A percentile compares a stretch with the other conserved stretches of the same genome.
These are phyloP conservation scores for Oxygymnocypris stewartii DNA, from an alignment of 2,113 vertebrate genomes.

Conservation along the genomic window DNA sequence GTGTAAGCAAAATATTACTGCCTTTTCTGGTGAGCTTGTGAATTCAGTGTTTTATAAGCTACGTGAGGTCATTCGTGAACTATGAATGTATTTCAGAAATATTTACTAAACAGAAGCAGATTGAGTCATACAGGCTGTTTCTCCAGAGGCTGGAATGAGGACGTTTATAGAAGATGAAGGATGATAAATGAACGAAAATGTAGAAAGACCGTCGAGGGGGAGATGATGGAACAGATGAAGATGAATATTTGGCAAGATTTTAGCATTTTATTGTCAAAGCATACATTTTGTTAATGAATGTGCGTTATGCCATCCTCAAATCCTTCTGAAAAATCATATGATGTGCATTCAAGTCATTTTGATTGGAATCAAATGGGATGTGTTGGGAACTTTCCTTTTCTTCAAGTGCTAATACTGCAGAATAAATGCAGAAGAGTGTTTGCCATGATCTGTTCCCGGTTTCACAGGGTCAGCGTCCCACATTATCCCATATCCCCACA, in stretches of 20 bases:
- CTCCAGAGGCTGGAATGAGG: background rate
- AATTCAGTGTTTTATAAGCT: background rate
- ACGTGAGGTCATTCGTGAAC: background rate
- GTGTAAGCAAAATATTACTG: background rate
- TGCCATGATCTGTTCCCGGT: background rate
- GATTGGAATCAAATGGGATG: background rate
- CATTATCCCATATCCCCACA: background rate
- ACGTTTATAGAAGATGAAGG: background rate
- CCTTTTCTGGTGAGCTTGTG: background rate
- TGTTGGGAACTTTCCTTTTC: background rate
- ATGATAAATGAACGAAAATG: background rate
- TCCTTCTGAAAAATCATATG: background rate
- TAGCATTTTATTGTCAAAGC: background rate
- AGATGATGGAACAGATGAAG: background rate
- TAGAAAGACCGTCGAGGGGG: background rate
- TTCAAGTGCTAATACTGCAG: background rate
- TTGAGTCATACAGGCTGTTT: slow-evolving; percentile 37
- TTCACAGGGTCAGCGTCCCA: background rate
- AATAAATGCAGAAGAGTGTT: background rate
- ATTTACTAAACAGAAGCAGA: slow-evolving; percentile 38
- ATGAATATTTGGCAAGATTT: background rate
- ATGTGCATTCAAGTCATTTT: background rate
- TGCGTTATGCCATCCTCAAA: background rate
- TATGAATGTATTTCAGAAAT: slow-evolving; percentile 36
- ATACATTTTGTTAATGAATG: background rate